Evolutionary conservation across 2,797 vertebrate species (phyloP), one percentile per base, ranked within the genome.

Genomic region (Loriculus beryllinus): DNA sequence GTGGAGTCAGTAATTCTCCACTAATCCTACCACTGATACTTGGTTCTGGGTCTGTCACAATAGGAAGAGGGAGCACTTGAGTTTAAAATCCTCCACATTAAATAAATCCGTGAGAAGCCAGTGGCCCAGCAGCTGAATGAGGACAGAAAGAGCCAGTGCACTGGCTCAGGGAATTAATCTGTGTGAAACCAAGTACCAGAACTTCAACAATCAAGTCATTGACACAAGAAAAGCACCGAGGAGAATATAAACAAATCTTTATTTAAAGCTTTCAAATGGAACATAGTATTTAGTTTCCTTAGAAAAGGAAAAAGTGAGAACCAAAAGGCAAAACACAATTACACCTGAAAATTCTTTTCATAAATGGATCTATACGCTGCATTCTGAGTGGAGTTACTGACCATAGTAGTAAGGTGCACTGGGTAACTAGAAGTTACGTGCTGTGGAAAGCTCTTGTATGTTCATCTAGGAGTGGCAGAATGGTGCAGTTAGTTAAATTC

Each of bases 241-340:
- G 35, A 43, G 4, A 39, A 52, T 21, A 95, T 69, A 69, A 86
- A 95, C 74, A 74, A 40, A 76, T 84, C 31, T 96, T 97, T 97
- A 96, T 97, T 97, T 90, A 91, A 87, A 94, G 91, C 91, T 95
- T 85, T 94, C 67, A 80, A 82, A 88, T 31, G 33, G 31, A 95
- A 83, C 57, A 77, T 9, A 68, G 3, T 11, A 42, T 22, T 89
- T 33, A 18, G 5, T 54, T 89, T 81, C 56, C 8, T 62, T 39
- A 35, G 57, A 67, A 84, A 71, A 83, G 43, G 43, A 63, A 82
- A 68, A 74, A 70, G 20, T 43, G 35, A 60, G 60, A 78, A 39
- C 25, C 28, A 18, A 42, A 74, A 71, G 42, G 43, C n/a, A 88
- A 90, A 91, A 64, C 0, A 2, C 49, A 78, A 31, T 29, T 29